These are phyloP conservation scores for Struthidea cinerea DNA, from an alignment of 2,113 vertebrate species.

Conservation along the genomic window DNA sequence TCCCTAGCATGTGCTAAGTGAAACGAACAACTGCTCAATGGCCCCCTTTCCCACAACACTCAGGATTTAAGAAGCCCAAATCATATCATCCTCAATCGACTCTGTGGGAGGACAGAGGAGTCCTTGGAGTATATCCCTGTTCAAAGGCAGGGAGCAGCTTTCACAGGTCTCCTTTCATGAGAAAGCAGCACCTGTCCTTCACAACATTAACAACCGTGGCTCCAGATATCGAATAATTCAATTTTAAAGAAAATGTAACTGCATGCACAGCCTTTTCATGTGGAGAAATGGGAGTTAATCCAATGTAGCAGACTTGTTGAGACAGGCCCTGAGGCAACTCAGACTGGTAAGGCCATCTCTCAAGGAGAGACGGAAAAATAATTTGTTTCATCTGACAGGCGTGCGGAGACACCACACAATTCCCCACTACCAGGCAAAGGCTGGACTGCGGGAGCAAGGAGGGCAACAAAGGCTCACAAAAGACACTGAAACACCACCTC, in stretches of 20 bases:
- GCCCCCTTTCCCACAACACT: not conserved
- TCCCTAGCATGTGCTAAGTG: not conserved
- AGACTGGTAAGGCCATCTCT: not conserved
- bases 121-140: not conserved
- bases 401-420: fast-evolving
- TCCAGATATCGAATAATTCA: not conserved
- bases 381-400: not conserved
- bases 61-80: not conserved
- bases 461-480: not conserved
- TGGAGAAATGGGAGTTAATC: slow-evolving; percentile 13
- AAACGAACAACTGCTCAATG: not conserved
- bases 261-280: not conserved
- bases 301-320: slow-evolving; percentile 6
- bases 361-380: not conserved
- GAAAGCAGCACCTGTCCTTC: not conserved
- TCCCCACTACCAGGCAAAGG: not conserved
- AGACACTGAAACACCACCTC: not conserved
- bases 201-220: not conserved
- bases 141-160: not conserved
- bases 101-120: not conserved
- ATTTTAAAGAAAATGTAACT: not conserved
- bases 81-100: not conserved
- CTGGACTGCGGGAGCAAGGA: not conserved
- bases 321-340: slow-evolving; percentile 18
- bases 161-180: not conserved